Evolutionary conservation across 2,797 vertebrate genomes (phyloP).

Genomic region (Sciaenops ocellatus): DNA sequence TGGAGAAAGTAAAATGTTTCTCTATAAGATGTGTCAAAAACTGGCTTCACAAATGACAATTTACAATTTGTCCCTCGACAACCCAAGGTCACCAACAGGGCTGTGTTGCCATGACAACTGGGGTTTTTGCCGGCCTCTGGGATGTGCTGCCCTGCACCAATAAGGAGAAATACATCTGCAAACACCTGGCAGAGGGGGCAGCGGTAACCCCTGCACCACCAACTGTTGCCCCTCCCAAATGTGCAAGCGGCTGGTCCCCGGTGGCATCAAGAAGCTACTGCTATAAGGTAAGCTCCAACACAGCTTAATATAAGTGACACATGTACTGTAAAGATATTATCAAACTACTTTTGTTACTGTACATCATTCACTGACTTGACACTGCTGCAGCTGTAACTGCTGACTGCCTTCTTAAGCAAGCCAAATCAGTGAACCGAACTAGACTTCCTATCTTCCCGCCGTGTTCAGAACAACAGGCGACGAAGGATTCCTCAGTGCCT

Average conservation of each 20-base stretch:
- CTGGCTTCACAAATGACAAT: not conserved
- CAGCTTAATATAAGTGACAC: not conserved
- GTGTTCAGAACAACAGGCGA: no score
- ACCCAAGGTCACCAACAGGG: slow-evolving; percentile 87
- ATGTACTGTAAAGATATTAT: not conserved
- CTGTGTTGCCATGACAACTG: slow-evolving; percentile 92
- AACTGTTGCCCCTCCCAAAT: slow-evolving; percentile 79
- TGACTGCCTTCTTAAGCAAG: no score
- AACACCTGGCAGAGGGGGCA: slow-evolving; percentile 87
- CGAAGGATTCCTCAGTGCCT: no score
- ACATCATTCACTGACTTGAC: no score
- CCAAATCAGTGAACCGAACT: no score
- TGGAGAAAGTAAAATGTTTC: not conserved
- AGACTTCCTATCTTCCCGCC: no score
- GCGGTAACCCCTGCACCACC: slow-evolving; percentile 82
- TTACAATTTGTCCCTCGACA: not conserved
- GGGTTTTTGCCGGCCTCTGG: slow-evolving; percentile 90
- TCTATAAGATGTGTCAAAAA: not conserved
- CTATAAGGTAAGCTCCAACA: slow-evolving; percentile 55
- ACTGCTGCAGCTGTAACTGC: no score
- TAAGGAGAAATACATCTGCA: slow-evolving; percentile 92
- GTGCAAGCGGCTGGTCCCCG: slow-evolving; percentile 83
- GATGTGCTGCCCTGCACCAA: slow-evolving; percentile 90
- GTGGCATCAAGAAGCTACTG: slow-evolving; percentile 54
- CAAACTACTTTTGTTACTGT: no score